Base-by-base conservation (phyloP, 1,140 invertebrate species). In the Sycophila sp. region DNA sequence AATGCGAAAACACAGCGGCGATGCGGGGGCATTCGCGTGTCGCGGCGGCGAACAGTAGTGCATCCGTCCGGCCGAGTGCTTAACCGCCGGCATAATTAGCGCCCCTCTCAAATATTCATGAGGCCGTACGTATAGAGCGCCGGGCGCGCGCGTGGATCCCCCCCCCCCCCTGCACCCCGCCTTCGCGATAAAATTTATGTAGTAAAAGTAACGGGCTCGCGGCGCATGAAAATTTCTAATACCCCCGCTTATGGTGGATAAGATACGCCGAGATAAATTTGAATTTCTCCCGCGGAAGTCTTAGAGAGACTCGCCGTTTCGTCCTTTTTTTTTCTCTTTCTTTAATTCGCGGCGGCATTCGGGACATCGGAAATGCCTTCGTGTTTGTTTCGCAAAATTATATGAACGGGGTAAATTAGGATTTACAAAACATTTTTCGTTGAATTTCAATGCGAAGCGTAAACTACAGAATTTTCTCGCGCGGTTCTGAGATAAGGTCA, bases 41-140 rank as follows among this genome's bases (percentile, higher is more conserved):
- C n/a, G n/a, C n/a, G n/a, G n/a, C 32, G 17, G 30, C 22, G 32
- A 38, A 17, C 30, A 24, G n/a, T 17, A n/a, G 56, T 19, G 56
- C 28, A n/a, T n/a, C 42, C 28, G 28, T 13, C n/a, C 22, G 11
- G 3, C 17, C 56, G 36, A 30, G 42, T 60, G 24, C 28, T 60
- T 60, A 60, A 60, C 58, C 58, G n/a, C 4, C 17, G 28, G 32
- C 22, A 49, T 53, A 64, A 64, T 64, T 64, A 64, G 32, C 62
- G 30, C 32, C 24, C 47, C 36, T 22, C 34, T 58, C 17, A 8
- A 32, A 32, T 63, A 63, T 63, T 63, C 42, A 63, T 34, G 42
- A 63, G 62, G 30, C 17, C 26, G 59, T 32, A 19, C n/a, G n/a
- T n/a, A n/a, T 24, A 34, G 55, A 17, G 55, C 34, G 17, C 34